These are phyloP conservation scores for Hirtodrosophila histrioides DNA, from an alignment of 2,888 invertebrate genomes.

Conservation along the genomic window DNA sequence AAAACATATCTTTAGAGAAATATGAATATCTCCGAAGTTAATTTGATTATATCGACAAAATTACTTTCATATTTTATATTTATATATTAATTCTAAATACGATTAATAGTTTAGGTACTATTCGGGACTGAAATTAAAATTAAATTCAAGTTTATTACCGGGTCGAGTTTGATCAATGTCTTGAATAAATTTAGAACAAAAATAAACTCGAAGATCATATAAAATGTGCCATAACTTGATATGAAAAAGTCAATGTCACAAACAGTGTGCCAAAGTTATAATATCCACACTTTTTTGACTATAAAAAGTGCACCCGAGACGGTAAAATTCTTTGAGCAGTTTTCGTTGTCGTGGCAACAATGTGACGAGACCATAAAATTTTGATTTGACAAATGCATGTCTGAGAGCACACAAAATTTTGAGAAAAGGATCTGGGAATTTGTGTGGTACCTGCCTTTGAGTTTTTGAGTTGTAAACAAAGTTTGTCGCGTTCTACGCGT, in stretches of 20 bases:
- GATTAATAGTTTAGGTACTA: too few relatives aligned
- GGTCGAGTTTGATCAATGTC: too few relatives aligned
- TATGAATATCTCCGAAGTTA: too few relatives aligned
- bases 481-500: conserved; percentile 67
- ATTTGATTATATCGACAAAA: too few relatives aligned
- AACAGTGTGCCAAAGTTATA: conserved; percentile 22
- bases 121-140: too few relatives aligned
- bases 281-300: conserved; percentile 30
- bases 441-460: conserved; percentile 61
- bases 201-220: background rate
- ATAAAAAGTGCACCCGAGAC: conserved; percentile 68
- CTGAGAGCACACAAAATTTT: conserved; percentile 51
- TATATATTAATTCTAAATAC: too few relatives aligned
- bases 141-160: too few relatives aligned
- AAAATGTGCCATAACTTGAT: too few relatives aligned
- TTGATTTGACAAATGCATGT: conserved; percentile 78
- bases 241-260: conserved; percentile 9
- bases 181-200: background rate
- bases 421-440: conserved; percentile 44
- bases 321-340: conserved; percentile 41
- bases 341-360: conserved; percentile 71
- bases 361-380: conserved; percentile 77
- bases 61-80: too few relatives aligned
- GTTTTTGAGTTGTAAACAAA: conserved; percentile 75
- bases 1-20: too few relatives aligned